Evolutionary conservation across 2,113 vertebrate genomes (phyloP).

Genomic region (Silurus meridionalis): DNA sequence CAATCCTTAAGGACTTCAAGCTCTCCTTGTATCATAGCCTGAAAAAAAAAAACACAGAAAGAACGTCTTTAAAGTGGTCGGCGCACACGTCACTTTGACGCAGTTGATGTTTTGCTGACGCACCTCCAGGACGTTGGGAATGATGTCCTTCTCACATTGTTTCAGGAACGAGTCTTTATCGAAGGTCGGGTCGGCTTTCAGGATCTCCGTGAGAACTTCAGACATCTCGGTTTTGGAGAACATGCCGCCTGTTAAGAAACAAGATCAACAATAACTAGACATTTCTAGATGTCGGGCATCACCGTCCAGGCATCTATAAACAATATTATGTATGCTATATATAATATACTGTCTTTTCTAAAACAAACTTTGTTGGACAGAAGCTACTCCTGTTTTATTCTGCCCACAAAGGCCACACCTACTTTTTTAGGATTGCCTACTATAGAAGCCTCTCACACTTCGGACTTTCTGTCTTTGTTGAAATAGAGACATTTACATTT

Average conservation of each 20-base stretch:
- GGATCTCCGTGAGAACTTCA: constrained; percentile 91
- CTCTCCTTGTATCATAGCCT: constrained; percentile 94
- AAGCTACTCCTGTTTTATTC: not conserved
- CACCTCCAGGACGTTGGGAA: constrained; percentile 95
- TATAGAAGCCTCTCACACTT: not conserved
- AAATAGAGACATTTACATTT: no score
- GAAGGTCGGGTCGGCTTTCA: constrained; percentile 87
- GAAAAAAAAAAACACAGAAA: constrained; percentile 7
- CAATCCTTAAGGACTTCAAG: constrained; percentile 96
- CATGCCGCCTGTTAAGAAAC: constrained; percentile 78
- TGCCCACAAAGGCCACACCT: not conserved
- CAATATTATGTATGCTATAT: not conserved
- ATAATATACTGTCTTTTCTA: not conserved
- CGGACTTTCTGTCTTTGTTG: no score
- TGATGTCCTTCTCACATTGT: constrained; percentile 90
- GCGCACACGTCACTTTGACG: not conserved
- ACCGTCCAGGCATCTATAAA: not conserved
- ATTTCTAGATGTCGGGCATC: no score
- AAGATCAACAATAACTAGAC: not conserved
- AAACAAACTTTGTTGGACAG: not conserved
- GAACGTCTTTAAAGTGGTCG: not conserved
- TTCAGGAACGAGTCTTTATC: constrained; percentile 91
- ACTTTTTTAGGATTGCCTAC: not conserved
- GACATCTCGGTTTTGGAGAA: constrained; percentile 99
- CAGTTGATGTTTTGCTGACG: not conserved